Conservation (phyloP, 2,797 vertebrate genomes). For the Borostomias antarcticus region DNA sequence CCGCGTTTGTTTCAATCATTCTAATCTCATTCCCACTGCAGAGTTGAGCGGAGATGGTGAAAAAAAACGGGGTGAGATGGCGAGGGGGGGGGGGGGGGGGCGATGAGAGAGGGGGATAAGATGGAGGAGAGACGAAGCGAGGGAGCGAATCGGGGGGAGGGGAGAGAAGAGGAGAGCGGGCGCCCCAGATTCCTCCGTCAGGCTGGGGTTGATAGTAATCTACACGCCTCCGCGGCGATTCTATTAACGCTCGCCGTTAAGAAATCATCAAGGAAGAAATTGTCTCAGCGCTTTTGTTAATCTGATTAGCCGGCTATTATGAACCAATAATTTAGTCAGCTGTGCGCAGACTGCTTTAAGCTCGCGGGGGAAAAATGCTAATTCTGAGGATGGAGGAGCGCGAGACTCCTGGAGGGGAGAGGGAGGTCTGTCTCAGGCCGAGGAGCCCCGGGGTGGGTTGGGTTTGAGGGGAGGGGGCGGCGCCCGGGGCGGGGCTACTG, state of each 20-base stretch:
- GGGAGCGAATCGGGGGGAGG: constrained; percentile 50
- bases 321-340: constrained; percentile 75
- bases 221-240: constrained; percentile 79
- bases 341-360: constrained; percentile 72
- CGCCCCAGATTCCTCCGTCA: constrained; percentile 75
- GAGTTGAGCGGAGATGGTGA: constrained; percentile 66
- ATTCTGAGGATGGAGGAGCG: background rate
- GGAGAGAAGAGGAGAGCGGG: constrained; percentile 55
- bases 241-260: constrained; percentile 81
- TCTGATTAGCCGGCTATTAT: constrained; percentile 81
- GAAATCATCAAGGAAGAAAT: constrained; percentile 81
- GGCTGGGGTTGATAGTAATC: constrained; percentile 74
- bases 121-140: constrained; percentile 63
- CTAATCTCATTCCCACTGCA: constrained; percentile 77
- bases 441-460: background rate
- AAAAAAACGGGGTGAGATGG: constrained; percentile 52
- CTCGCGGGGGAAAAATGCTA: constrained; percentile 52
- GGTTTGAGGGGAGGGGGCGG: background rate
- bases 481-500: constrained; percentile 7
- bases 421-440: background rate
- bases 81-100: constrained; percentile 17
- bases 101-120: constrained; percentile 68
- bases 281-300: constrained; percentile 80
- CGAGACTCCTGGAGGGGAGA: background rate
- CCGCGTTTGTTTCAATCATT: constrained; percentile 85